These are phyloP conservation scores for Buathra laborator DNA, from an alignment of 2,888 invertebrate genomes.

Conservation along the genomic window DNA sequence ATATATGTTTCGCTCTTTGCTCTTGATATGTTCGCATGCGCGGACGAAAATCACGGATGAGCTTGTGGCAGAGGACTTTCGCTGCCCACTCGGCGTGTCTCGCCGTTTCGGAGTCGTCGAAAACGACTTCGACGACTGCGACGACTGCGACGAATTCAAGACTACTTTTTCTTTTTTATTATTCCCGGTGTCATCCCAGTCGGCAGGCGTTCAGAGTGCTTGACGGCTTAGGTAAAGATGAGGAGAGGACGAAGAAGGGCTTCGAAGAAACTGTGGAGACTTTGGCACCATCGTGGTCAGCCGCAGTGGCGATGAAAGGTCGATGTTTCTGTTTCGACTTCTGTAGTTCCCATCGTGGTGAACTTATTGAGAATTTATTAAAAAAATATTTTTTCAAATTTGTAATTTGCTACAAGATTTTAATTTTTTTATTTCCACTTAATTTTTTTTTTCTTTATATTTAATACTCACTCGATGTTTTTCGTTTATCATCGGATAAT, in stretches of 20 bases:
- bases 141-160: slow-evolving; percentile 26
- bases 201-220: neutral
- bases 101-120: slow-evolving; percentile 70
- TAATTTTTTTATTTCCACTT: too few relatives aligned
- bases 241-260: slow-evolving; percentile 12
- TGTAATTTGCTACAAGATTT: too few relatives aligned
- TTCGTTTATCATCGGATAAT: too few relatives aligned
- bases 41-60: slow-evolving; percentile 50
- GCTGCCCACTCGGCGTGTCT: slow-evolving; percentile 71
- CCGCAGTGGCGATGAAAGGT: too few relatives aligned
- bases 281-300: slow-evolving; percentile 5
- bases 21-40: slow-evolving; percentile 40
- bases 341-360: too few relatives aligned
- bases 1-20: slow-evolving; percentile 29
- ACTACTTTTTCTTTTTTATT: neutral
- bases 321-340: too few relatives aligned
- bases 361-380: too few relatives aligned
- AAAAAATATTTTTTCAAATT: too few relatives aligned
- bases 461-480: too few relatives aligned
- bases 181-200: neutral
- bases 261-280: slow-evolving; percentile 48
- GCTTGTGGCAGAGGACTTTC: slow-evolving; percentile 33
- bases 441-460: too few relatives aligned
- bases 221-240: slow-evolving; percentile 11
- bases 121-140: slow-evolving; percentile 19